Conservation (phyloP, 2,113 vertebrate species). For the Notiomystis cincta region DNA sequence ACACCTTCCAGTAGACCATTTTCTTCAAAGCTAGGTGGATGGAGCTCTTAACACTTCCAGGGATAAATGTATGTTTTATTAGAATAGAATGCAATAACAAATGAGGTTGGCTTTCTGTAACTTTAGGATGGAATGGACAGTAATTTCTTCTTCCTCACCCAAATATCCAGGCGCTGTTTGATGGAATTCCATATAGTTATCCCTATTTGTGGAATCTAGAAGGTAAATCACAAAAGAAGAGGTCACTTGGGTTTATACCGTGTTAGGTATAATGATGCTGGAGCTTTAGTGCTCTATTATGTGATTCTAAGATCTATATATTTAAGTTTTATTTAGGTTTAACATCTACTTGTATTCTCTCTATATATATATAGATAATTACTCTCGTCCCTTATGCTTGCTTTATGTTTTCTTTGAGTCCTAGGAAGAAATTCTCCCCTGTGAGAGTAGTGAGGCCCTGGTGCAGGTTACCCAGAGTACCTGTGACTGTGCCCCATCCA, state of each 20-base stretch:
- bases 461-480: background rate
- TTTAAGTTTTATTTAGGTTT: background rate
- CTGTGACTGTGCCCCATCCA: background rate
- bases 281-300: background rate
- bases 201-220: background rate
- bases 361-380: background rate
- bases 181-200: background rate
- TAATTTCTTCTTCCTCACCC: background rate
- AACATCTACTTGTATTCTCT: background rate
- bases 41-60: too few relatives aligned
- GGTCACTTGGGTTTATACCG: background rate
- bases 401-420: background rate
- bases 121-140: background rate
- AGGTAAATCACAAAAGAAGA: background rate
- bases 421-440: background rate
- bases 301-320: background rate
- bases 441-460: background rate
- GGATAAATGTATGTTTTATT: background rate
- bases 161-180: background rate
- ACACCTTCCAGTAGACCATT: background rate
- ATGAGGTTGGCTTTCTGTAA: background rate
- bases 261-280: background rate
- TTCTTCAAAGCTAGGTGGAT: too few relatives aligned
- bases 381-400: background rate
- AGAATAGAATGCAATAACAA: background rate